Conservation (phyloP, 2,113 vertebrate species). For the Lichenostomus cassidix region DNA sequence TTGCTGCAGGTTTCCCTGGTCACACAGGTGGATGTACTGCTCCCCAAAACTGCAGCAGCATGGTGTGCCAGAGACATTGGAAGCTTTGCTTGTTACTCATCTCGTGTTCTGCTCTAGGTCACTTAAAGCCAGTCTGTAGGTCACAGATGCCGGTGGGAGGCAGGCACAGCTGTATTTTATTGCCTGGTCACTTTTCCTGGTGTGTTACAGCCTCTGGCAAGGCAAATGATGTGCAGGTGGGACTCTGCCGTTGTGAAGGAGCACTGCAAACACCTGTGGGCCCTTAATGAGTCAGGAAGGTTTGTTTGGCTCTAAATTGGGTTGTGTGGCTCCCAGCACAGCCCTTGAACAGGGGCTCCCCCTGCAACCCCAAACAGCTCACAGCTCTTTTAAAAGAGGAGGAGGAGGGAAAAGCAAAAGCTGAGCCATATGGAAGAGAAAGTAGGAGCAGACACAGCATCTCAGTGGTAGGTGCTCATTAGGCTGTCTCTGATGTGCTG, state of each 20-base stretch:
- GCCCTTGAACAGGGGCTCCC: neutral
- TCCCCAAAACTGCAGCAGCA: neutral
- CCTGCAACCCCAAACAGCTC: neutral
- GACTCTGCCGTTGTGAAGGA: accelerated
- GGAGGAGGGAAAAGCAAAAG: neutral
- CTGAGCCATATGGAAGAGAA: slow-evolving; percentile 10
- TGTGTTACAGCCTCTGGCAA: neutral
- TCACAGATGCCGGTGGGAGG: neutral
- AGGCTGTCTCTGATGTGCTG: neutral
- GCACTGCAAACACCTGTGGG: neutral
- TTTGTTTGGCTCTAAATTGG: neutral
- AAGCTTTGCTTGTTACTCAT: neutral
- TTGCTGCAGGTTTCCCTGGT: neutral
- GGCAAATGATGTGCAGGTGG: neutral
- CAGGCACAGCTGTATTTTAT: neutral
- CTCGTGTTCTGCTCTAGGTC: neutral
- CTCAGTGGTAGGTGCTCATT: slow-evolving; percentile 12
- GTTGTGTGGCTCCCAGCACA: neutral
- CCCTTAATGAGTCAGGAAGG: neutral
- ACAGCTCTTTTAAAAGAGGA: neutral
- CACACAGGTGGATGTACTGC: accelerated
- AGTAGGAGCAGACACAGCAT: neutral
- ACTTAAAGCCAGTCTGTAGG: neutral
- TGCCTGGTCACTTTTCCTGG: neutral
- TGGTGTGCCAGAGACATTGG: neutral